Evolutionary conservation across 2,888 invertebrate genomes (phyloP).

Genomic region (Hofmannophila pseudospretella): DNA sequence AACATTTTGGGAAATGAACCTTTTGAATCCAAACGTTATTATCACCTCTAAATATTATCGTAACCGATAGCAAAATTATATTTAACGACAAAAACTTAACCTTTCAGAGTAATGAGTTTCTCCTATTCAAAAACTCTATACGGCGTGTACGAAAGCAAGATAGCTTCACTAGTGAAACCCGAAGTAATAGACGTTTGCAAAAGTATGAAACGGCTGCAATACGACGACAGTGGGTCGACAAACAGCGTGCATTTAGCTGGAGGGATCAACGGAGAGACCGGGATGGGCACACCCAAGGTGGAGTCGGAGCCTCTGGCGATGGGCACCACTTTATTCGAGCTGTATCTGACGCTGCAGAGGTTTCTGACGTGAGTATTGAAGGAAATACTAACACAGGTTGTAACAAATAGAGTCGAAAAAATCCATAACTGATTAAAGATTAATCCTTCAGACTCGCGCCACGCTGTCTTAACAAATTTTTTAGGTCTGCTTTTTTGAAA

Average conservation of each 20-base stretch:
- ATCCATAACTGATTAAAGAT: no score
- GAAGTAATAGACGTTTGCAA: conserved; percentile 85
- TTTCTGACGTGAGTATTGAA: conserved; percentile 85
- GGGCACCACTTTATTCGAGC: conserved; percentile 93
- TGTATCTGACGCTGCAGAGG: conserved; percentile 93
- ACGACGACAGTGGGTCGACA: conserved; percentile 63
- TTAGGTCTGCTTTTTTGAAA: no score
- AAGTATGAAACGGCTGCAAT: conserved; percentile 81
- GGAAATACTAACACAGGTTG: no score
- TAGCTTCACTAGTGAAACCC: conserved; percentile 83
- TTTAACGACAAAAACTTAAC: no score
- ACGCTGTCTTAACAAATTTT: no score
- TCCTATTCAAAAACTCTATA: conserved; percentile 86
- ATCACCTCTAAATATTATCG: no score
- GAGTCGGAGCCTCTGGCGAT: conserved; percentile 83
- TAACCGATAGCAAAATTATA: no score
- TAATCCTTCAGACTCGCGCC: no score
- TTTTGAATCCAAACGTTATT: no score
- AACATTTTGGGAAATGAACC: no score
- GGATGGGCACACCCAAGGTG: conserved; percentile 59
- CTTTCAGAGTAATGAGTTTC: conserved; percentile 82
- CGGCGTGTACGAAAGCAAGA: conserved; percentile 83
- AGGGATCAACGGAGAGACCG: conserved; percentile 72
- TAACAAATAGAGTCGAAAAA: no score
- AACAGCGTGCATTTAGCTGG: conserved; percentile 65